Evolutionary conservation across 2,888 invertebrate genomes (phyloP).

Genomic region (Tenthredo mesomela): DNA sequence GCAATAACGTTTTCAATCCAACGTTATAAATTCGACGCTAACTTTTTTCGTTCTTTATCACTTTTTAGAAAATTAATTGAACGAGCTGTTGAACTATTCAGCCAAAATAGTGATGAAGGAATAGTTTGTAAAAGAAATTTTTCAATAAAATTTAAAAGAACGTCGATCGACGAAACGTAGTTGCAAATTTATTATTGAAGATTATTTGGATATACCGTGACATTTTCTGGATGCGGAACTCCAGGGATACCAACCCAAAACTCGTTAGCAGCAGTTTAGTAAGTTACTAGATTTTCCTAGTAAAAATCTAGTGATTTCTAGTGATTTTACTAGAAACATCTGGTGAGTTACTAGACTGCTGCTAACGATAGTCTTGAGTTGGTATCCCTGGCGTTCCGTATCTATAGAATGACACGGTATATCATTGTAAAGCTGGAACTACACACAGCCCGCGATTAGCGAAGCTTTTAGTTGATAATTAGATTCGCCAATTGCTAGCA

Average conservation of each 20-base stretch:
- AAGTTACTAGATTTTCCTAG: too few relatives aligned
- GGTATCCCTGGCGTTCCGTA: too few relatives aligned
- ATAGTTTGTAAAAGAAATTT: neutral
- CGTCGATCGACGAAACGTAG: neutral
- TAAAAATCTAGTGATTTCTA: too few relatives aligned
- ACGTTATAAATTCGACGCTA: neutral
- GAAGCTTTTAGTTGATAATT: slow-evolving; percentile 30
- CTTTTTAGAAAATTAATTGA: neutral
- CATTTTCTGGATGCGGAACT: too few relatives aligned
- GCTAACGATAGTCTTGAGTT: too few relatives aligned
- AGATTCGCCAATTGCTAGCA: slow-evolving; percentile 36
- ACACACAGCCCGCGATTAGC: slow-evolving; percentile 14
- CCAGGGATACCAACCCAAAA: too few relatives aligned
- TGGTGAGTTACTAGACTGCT: too few relatives aligned
- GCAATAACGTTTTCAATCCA: neutral
- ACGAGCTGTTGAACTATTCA: neutral
- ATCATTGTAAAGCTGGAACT: slow-evolving; percentile 12
- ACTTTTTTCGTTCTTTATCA: neutral
- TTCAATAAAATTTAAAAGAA: neutral
- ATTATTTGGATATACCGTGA: too few relatives aligned
- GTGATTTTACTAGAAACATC: too few relatives aligned
- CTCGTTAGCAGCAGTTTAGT: too few relatives aligned
- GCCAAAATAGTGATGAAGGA: neutral
- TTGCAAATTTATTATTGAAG: neutral
- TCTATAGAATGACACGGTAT: too few relatives aligned